These are phyloP conservation scores for Trimorus sp. DNA, from an alignment of 2,888 invertebrate genomes.

Conservation along the genomic window DNA sequence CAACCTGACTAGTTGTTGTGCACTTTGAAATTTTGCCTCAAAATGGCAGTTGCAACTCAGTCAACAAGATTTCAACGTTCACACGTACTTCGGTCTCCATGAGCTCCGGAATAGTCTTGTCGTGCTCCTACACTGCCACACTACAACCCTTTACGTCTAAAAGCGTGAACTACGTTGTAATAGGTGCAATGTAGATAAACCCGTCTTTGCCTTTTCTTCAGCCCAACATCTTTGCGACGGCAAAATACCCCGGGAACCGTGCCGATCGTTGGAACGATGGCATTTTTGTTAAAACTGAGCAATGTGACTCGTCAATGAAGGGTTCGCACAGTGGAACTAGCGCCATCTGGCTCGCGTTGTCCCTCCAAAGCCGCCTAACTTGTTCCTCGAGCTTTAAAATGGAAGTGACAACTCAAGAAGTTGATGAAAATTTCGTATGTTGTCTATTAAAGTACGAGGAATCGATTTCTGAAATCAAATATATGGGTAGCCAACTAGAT, in stretches of 20 bases:
- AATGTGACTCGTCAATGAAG: slow-evolving; percentile 4
- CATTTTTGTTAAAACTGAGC: slow-evolving; percentile 24
- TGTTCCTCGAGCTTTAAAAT: too few relatives aligned
- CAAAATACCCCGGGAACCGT: slow-evolving; percentile 8
- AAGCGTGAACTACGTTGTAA: slow-evolving; percentile 74
- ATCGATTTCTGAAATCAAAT: too few relatives aligned
- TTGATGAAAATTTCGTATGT: too few relatives aligned
- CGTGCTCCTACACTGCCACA: slow-evolving; percentile 50
- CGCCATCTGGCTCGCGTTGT: too few relatives aligned
- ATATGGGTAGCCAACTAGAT: too few relatives aligned
- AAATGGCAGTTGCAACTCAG: slow-evolving; percentile 37
- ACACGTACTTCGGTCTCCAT: background rate
- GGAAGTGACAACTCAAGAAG: too few relatives aligned
- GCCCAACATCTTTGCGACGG: background rate
- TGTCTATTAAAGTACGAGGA: too few relatives aligned
- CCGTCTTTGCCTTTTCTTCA: slow-evolving; percentile 20
- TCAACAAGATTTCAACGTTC: slow-evolving; percentile 42
- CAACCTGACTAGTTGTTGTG: slow-evolving; percentile 1
- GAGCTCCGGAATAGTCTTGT: slow-evolving; percentile 21
- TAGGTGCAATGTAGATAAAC: slow-evolving; percentile 68
- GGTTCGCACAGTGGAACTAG: background rate
- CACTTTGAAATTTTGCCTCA: slow-evolving; percentile 38
- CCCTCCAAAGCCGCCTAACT: too few relatives aligned
- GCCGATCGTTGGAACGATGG: slow-evolving; percentile 24
- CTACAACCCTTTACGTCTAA: slow-evolving; percentile 60